A percentile compares a stretch with the other conserved stretches of the same genome.
Conservation (phyloP, 2,113 vertebrate genomes). For the Alaudala cheleensis region DNA sequence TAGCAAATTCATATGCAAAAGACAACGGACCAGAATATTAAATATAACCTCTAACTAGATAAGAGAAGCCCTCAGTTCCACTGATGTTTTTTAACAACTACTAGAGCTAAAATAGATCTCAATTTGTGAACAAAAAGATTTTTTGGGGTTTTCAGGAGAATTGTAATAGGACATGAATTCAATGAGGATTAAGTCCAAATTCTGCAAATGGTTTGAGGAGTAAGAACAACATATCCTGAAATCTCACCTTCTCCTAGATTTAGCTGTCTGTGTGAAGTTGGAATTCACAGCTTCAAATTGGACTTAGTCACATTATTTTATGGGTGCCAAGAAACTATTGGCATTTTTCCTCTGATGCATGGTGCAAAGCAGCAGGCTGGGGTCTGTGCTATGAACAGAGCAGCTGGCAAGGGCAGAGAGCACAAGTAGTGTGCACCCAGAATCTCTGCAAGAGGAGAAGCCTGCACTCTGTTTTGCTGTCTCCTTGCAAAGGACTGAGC, state of each 20-base stretch:
- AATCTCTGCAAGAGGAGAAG: background rate
- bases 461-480: background rate
- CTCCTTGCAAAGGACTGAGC: background rate
- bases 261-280: background rate
- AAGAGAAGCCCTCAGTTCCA: background rate
- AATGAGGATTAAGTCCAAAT: constrained; percentile 10
- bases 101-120: constrained; percentile 40
- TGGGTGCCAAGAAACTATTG: background rate
- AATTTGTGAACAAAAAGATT: constrained; percentile 24
- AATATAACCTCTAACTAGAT: background rate
- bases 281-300: background rate
- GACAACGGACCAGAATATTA: constrained; percentile 6
- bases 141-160: background rate
- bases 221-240: background rate
- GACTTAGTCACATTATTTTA: background rate
- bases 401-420: background rate
- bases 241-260: background rate
- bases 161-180: constrained; percentile 15
- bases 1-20: constrained; percentile 8
- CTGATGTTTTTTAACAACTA: background rate
- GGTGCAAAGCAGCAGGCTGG: background rate
- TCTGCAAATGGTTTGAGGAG: background rate
- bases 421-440: background rate
- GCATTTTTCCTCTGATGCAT: background rate
- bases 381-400: background rate